phyloP scores from a whole-genome alignment of 2,888 invertebrate species.

The Stenoptilia bipunctidactyla region DNA sequence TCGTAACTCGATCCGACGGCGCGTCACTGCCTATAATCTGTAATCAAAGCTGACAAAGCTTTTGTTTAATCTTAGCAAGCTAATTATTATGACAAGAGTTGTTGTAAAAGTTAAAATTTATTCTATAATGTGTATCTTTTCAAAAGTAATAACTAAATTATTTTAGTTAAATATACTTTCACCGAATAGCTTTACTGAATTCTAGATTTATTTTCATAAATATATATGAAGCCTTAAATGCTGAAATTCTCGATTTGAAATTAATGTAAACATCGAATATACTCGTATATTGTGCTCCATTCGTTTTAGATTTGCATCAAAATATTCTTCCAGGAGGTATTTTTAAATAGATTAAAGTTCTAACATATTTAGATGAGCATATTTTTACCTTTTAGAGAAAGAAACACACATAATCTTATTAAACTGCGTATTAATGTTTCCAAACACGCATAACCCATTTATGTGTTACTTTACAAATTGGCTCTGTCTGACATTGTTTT shows the following conservation, averaged over 20 bases:
- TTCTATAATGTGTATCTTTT: no score
- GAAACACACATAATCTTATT: no score
- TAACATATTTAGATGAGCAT: no score
- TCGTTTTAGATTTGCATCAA: neutral
- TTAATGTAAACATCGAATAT: slow-evolving; percentile 35
- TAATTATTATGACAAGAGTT: slow-evolving; percentile 28
- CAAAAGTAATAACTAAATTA: slow-evolving; percentile 8
- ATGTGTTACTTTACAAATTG: slow-evolving; percentile 31
- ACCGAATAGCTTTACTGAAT: neutral
- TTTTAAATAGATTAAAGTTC: no score
- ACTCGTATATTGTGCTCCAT: neutral
- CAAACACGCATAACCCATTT: slow-evolving; percentile 43
- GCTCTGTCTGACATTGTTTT: no score
- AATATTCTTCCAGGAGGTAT: neutral
- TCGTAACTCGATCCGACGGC: slow-evolving; percentile 29
- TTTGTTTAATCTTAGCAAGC: slow-evolving; percentile 41
- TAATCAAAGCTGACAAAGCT: slow-evolving; percentile 44
- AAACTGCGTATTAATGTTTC: slow-evolving; percentile 20
- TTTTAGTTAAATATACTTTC: slow-evolving; percentile 1
- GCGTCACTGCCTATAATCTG: slow-evolving; percentile 52
- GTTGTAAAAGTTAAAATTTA: no score
- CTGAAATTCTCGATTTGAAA: slow-evolving; percentile 32
- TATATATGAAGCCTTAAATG: slow-evolving; percentile 1
- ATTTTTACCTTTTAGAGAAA: no score
- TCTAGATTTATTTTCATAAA: neutral